A percentile compares a stretch with the other conserved stretches of the same genome.
Conservation (phyloP, 1,140 invertebrate genomes). For the Phymastichus coffea region DNA sequence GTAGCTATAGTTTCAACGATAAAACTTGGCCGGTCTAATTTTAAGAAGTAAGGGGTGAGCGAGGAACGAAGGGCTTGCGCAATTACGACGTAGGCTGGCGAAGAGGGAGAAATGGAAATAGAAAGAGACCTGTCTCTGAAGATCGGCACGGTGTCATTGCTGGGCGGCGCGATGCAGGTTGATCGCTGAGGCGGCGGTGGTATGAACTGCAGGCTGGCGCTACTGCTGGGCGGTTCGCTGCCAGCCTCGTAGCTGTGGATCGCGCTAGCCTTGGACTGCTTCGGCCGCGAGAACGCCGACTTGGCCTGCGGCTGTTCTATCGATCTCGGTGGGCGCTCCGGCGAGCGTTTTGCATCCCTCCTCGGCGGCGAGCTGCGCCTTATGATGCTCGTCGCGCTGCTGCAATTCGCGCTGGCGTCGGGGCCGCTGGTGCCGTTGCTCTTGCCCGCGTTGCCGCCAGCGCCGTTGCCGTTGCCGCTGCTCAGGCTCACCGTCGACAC, state of each 20-base stretch:
- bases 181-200: background rate
- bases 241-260: slow-evolving; percentile 9
- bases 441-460: background rate
- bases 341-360: too few relatives aligned
- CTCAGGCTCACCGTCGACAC: background rate
- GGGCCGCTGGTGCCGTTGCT: background rate
- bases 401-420: background rate
- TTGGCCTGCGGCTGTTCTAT: slow-evolving; percentile 20
- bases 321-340: slow-evolving; percentile 12
- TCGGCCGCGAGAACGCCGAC: slow-evolving; percentile 18
- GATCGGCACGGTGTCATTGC: background rate
- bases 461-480: background rate
- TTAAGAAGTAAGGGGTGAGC: too few relatives aligned
- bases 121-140: slow-evolving; percentile 25
- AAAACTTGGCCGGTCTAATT: too few relatives aligned
- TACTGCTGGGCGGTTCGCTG: too few relatives aligned
- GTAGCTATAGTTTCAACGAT: too few relatives aligned
- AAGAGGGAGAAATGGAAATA: too few relatives aligned
- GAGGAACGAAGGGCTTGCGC: too few relatives aligned
- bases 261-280: too few relatives aligned
- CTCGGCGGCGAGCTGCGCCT: too few relatives aligned
- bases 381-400: background rate
- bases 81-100: too few relatives aligned
- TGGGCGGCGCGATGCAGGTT: background rate
- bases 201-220: too few relatives aligned